A percentile compares a stretch with the other conserved stretches of the same genome.
phyloP scores from a whole-genome alignment of 2,113 vertebrate species.

The Aramus guarauna region DNA sequence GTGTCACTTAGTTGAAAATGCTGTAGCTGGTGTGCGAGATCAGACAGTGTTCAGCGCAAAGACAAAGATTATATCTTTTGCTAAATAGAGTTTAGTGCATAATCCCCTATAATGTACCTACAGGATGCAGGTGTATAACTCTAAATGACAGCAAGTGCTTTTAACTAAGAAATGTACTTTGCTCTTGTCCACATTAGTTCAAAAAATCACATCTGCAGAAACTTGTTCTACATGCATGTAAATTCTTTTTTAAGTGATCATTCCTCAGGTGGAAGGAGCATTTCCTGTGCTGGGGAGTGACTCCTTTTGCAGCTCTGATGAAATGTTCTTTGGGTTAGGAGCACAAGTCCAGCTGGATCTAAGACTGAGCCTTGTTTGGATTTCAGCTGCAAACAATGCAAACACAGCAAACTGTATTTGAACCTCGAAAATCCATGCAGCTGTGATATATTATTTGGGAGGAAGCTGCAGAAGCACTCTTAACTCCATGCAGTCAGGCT shows the following conservation, averaged over 20 bases:
- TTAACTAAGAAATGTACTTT: neutral
- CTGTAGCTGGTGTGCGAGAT: neutral
- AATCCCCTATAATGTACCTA: neutral
- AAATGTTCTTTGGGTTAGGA: neutral
- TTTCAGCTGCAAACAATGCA: constrained; percentile 17
- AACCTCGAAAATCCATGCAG: neutral
- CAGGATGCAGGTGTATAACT: neutral
- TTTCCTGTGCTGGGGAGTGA: neutral
- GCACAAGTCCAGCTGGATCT: neutral
- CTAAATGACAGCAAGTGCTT: neutral
- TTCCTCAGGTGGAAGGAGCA: constrained; percentile 11
- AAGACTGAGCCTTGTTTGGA: constrained; percentile 1
- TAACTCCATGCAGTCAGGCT: neutral
- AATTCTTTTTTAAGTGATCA: neutral
- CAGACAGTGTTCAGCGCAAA: neutral
- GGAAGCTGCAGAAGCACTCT: constrained; percentile 23
- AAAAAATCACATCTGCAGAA: neutral
- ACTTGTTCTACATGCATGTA: neutral
- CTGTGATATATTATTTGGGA: neutral
- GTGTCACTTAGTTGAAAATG: neutral
- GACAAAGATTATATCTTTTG: neutral
- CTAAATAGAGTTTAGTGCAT: neutral
- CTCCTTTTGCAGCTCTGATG: neutral
- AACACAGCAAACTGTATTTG: constrained; percentile 37
- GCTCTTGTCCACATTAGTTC: neutral